Base-by-base conservation (phyloP, 2,113 vertebrate species). In the Tauraco erythrolophus region DNA sequence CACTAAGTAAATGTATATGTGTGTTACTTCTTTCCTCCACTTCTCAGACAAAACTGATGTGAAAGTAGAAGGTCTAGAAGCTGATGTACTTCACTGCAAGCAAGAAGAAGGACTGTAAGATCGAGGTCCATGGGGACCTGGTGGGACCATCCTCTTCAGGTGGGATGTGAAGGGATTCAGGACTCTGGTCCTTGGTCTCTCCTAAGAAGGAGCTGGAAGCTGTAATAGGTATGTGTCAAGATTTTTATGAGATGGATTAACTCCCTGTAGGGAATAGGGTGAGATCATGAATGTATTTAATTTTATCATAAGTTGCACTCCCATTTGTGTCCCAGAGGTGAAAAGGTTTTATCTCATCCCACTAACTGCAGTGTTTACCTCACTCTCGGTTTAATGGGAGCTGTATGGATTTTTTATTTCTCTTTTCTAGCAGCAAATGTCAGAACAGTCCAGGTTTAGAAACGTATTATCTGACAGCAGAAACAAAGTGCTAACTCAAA, bases 261-360 rank as follows among this genome's bases (percentile, higher is more conserved):
- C 35, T 64, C 50, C 31, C 86, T 37, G 37, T 37, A 30, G 43
- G 68, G 46, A 90, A 64, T n/a, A 89, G 84, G 70, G 64, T 35
- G 75, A 89, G 46, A 62, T 25, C 68, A 83, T 18, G 48, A 93
- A 96, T 78, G 64, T 33, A 79, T 83, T 95, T 92, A 82, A 84
- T 95, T 95, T 92, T 95, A 81, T 92, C 85, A 9, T 50, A 78
- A 81, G 31, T 6, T 93, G 84, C 84, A 81, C 70, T 96, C 65
- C 24, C 41, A 78, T 93, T 96, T 93, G 83, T 68, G 89, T 96
- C 88, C 57, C 78, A 90, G 90, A 95, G 80, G 92, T 83, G 92
- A 89, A 84, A 79, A 91, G 88, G 89, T 93, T 96, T 91, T 88
- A 79, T 94, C 86, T 57, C 58, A 60, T 24, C 89, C 65, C 77